A percentile compares a stretch with the other conserved stretches of the same genome.
These are phyloP conservation scores for Artibeus jamaicensis DNA, from an alignment of 2,797 vertebrate genomes.

Conservation along the genomic window DNA sequence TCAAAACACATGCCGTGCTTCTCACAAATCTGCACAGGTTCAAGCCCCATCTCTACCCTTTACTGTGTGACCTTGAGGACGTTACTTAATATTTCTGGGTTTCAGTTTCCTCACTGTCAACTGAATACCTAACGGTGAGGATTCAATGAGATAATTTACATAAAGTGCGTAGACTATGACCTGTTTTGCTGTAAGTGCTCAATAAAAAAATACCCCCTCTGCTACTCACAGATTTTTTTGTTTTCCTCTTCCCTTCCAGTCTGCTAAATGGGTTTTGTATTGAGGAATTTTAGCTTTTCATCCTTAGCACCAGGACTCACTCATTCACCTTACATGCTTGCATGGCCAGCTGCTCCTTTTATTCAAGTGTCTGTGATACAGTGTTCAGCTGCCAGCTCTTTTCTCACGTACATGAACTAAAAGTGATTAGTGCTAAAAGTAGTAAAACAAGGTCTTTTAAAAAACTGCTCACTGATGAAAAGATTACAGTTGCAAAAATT, in stretches of 20 bases:
- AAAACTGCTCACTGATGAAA: constrained; percentile 3
- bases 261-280: background rate
- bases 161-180: background rate
- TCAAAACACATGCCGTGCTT: background rate
- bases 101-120: background rate
- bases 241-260: background rate
- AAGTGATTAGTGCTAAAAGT: background rate
- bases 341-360: background rate
- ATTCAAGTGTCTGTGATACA: background rate
- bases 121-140: background rate
- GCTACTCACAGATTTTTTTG: background rate
- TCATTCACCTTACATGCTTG: background rate
- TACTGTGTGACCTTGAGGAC: background rate
- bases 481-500: background rate
- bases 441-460: background rate
- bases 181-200: background rate
- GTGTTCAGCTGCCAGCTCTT: background rate
- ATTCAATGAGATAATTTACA: background rate
- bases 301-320: background rate
- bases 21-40: background rate
- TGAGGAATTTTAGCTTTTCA: background rate
- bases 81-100: background rate
- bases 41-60: background rate
- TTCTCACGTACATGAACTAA: background rate
- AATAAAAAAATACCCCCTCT: background rate